Conservation (phyloP, 1,140 invertebrate genomes). For the Ptiloglossa arizonensis region DNA sequence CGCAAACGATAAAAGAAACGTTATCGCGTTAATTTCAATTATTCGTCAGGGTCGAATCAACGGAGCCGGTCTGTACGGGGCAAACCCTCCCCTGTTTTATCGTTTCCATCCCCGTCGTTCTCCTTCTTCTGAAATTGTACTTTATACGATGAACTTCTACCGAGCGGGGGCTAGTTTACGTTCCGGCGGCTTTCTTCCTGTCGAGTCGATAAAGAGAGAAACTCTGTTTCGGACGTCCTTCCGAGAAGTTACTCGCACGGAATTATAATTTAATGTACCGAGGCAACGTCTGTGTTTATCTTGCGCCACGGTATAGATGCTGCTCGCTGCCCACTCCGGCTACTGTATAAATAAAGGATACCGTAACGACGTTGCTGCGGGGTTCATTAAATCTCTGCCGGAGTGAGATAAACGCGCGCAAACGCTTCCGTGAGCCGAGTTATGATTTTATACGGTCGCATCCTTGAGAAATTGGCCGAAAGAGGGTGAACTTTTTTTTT, state of each 20-base stretch:
- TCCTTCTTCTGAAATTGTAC: neutral
- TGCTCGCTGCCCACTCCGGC: neutral
- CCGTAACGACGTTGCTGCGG: conserved; percentile 14
- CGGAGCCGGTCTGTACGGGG: too few species aligned
- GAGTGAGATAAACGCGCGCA: conserved; percentile 22
- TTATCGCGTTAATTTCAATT: too few species aligned
- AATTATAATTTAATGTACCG: conserved; percentile 21
- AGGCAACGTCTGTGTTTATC: neutral
- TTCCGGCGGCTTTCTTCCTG: neutral
- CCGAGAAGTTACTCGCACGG: neutral
- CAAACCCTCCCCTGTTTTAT: neutral
- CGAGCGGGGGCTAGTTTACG: neutral
- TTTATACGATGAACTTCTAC: neutral
- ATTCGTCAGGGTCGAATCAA: too few species aligned
- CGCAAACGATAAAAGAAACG: too few species aligned
- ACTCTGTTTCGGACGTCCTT: neutral
- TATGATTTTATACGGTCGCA: conserved; percentile 20
- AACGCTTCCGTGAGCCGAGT: neutral
- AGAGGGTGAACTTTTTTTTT: neutral
- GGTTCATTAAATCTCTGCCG: conserved; percentile 9
- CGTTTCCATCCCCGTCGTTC: neutral
- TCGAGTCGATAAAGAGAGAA: conserved; percentile 1
- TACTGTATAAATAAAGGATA: conserved; percentile 24
- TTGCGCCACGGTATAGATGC: neutral
- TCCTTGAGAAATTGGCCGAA: conserved; percentile 7